Conservation (phyloP, 2,113 vertebrate species). For the Pollachius pollachius region DNA sequence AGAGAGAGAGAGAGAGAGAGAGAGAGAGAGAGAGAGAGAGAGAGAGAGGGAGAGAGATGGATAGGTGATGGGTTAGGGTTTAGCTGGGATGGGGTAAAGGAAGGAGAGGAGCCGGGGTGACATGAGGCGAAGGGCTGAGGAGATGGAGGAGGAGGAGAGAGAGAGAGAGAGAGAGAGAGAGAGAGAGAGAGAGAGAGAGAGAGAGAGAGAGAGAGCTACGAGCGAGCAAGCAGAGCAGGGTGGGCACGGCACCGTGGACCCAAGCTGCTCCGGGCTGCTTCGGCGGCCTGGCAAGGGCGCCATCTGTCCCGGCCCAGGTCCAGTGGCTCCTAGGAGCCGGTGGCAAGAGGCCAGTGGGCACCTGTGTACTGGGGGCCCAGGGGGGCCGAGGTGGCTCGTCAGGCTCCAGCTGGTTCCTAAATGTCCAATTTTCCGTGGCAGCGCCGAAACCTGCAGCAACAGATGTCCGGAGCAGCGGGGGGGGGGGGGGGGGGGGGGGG, state of each 20-base stretch:
- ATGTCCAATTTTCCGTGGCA: slow-evolving; percentile 72
- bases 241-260: slow-evolving; percentile 2
- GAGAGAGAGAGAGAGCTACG: too few species aligned
- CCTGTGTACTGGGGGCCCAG: slow-evolving; percentile 56
- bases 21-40: too few species aligned
- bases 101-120: too few species aligned
- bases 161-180: too few species aligned
- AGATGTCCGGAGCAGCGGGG: slow-evolving; percentile 55
- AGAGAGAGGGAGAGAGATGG: too few species aligned
- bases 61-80: too few species aligned
- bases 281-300: slow-evolving; percentile 57
- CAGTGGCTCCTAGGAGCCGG: slow-evolving; percentile 54
- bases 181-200: too few species aligned
- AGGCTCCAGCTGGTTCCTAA: slow-evolving; percentile 73
- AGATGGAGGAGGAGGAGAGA: too few species aligned
- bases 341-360: slow-evolving; percentile 62
- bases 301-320: slow-evolving; percentile 62
- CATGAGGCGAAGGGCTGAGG: too few species aligned
- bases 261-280: slow-evolving; percentile 32
- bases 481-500: slow-evolving; percentile 28
- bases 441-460: slow-evolving; percentile 58
- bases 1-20: too few species aligned
- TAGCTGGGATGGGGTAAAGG: too few species aligned
- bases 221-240: slow-evolving; percentile 38
- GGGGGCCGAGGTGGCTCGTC: slow-evolving; percentile 21